Conservation (phyloP, 2,888 invertebrate species). For the Sipha maydis region DNA sequence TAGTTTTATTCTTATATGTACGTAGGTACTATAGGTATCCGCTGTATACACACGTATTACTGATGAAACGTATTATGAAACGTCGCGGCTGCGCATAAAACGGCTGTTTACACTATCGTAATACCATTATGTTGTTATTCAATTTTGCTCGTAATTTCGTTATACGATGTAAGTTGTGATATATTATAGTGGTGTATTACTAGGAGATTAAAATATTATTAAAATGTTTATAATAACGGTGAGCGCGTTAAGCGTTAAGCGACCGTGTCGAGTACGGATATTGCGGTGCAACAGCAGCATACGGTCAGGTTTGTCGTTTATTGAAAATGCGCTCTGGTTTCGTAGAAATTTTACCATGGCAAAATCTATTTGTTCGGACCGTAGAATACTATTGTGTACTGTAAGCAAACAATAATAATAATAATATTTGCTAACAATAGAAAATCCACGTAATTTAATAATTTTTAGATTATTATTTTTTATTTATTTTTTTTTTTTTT, state of each 20-base stretch:
- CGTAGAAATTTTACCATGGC: neutral
- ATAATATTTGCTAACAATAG: neutral
- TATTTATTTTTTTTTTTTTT: neutral
- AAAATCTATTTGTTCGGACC: neutral
- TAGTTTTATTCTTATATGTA: too few relatives aligned
- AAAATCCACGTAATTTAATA: conserved; percentile 3
- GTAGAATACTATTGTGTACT: neutral
- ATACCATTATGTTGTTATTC: neutral
- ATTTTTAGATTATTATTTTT: neutral
- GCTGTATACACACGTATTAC: neutral
- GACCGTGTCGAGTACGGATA: neutral
- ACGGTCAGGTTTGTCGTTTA: neutral
- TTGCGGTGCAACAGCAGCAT: too few relatives aligned
- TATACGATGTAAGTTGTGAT: neutral
- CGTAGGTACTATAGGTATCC: too few relatives aligned
- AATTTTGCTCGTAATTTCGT: neutral
- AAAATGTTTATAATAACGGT: too few relatives aligned
- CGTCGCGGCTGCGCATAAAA: neutral
- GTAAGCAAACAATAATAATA: neutral
- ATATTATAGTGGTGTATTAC: neutral
- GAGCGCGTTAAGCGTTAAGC: neutral
- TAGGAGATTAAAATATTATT: neutral
- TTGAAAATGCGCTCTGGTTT: neutral
- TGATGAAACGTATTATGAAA: neutral
- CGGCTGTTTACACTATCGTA: neutral